Conservation (phyloP, 1,140 invertebrate genomes). For the Campodea augens region DNA sequence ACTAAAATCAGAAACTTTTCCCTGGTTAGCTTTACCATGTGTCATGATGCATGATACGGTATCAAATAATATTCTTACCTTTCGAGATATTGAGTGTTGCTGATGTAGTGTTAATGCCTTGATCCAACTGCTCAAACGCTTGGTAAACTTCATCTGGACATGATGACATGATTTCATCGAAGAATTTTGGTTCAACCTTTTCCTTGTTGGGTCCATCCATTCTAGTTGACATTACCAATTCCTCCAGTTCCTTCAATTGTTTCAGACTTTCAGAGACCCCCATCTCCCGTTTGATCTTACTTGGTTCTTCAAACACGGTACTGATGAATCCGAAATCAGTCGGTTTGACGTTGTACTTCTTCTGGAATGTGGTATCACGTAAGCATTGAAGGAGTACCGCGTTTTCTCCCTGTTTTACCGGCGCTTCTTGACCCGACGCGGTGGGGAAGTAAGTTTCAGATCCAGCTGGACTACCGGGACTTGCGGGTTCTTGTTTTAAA, state of each 20-base stretch:
- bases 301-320: background rate
- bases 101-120: conserved; percentile 66
- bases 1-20: too few relatives aligned
- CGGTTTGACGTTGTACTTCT: conserved; percentile 55
- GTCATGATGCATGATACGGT: too few relatives aligned
- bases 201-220: conserved; percentile 41
- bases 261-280: background rate
- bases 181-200: conserved; percentile 61
- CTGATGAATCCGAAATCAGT: conserved; percentile 44
- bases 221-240: too few relatives aligned
- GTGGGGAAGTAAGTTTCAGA: too few relatives aligned
- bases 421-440: too few relatives aligned
- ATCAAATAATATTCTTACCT: conserved; percentile 46
- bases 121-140: conserved; percentile 64
- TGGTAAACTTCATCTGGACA: too few relatives aligned
- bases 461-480: too few relatives aligned
- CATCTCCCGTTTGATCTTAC: background rate
- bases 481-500: too few relatives aligned
- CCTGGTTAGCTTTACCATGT: too few relatives aligned
- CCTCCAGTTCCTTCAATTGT: too few relatives aligned
- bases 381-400: conserved; percentile 57
- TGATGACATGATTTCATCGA: too few relatives aligned
- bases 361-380: conserved; percentile 61
- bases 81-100: conserved; percentile 62
- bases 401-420: too few relatives aligned